Evolutionary conservation across 2,888 invertebrate genomes (phyloP), one percentile per base, ranked within the genome.

Genomic region (Romanomermis culicivorax): DNA sequence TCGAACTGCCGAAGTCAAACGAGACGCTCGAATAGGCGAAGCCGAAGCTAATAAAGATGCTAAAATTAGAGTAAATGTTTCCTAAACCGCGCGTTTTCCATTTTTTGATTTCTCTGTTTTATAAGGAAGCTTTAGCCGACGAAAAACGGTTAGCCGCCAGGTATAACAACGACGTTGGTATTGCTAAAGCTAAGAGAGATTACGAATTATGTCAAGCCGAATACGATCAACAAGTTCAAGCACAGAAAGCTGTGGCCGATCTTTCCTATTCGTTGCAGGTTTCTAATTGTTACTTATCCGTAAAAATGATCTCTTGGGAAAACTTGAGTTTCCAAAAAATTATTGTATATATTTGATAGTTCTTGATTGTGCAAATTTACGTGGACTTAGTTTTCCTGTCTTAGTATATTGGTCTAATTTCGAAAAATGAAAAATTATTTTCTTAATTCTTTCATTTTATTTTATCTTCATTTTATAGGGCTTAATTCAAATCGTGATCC

Each of bases 201-300:
- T 95, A 89, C 70, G 89, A 93, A 72, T 74, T 93, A 59, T 91
- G 95, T 70, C 91, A 95, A 70, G 91, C 93, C 4, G 83, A 85
- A 1, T 95, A 93, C 69, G 93, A 95, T 69, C 83, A 85, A 61
- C 93, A 93, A 77, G 89, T 95, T 45, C 86, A 89, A 71, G 88
- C 89, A 7, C 84, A 83, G 77, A 82, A 82, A 67, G 67, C 68
- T 52, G 62, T 67, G 59, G 69, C 70, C 54, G 69, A 72, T 45
- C 59, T 72, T 51, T 70, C 71, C 20, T 69, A 71, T 58, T 64
- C 65, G 14, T 62, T 72, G 17, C 71, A 71, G 68, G 70, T 71
- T 11, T 20, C 47, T 7, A 7, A 11, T 20, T 36, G 17, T 36
- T n/a, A 23, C 23, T n/a, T n/a, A n/a, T 23, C 14, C 23, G 17